phyloP scores from a whole-genome alignment of 2,888 invertebrate genomes.

The Drosophila antonietae region DNA sequence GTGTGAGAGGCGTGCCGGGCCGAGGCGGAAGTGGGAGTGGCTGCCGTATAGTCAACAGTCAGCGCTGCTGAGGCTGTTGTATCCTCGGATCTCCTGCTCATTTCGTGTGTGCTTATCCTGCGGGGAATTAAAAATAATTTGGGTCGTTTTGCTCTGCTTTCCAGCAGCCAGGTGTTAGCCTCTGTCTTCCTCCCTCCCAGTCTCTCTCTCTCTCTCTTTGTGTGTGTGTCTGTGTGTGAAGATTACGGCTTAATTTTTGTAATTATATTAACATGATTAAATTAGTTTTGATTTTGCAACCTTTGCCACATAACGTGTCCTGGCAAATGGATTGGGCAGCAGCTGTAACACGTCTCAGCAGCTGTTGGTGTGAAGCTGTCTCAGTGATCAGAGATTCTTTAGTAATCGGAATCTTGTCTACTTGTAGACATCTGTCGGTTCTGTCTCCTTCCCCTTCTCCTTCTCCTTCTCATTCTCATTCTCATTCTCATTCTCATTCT shows the following conservation, averaged over 20 bases:
- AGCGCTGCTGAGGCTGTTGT: constrained; percentile 12
- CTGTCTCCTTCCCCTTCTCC: neutral
- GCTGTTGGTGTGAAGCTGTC: neutral
- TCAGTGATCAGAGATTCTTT: neutral
- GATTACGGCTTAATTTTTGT: constrained; percentile 79
- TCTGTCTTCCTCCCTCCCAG: constrained; percentile 1
- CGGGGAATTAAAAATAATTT: constrained; percentile 79
- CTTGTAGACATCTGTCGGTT: neutral
- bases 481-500: neutral
- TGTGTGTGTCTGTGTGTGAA: constrained; percentile 49
- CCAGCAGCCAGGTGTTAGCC: constrained; percentile 61
- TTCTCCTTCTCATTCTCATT: neutral
- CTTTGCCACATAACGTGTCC: constrained; percentile 45
- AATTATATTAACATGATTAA: constrained; percentile 80
- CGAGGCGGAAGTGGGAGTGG: neutral
- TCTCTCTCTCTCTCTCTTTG: neutral
- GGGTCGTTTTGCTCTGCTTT: constrained; percentile 67
- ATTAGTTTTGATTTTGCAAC: constrained; percentile 76
- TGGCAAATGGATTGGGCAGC: constrained; percentile 11
- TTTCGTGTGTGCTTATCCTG: constrained; percentile 67
- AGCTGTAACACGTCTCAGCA: neutral
- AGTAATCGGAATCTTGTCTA: neutral
- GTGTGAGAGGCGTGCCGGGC: constrained; percentile 1
- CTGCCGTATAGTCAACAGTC: constrained; percentile 13
- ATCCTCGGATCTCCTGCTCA: constrained; percentile 42